A percentile compares a stretch with the other conserved stretches of the same genome.
Conservation (phyloP, 2,888 invertebrate species). For the Glaucopsyche alexis region DNA sequence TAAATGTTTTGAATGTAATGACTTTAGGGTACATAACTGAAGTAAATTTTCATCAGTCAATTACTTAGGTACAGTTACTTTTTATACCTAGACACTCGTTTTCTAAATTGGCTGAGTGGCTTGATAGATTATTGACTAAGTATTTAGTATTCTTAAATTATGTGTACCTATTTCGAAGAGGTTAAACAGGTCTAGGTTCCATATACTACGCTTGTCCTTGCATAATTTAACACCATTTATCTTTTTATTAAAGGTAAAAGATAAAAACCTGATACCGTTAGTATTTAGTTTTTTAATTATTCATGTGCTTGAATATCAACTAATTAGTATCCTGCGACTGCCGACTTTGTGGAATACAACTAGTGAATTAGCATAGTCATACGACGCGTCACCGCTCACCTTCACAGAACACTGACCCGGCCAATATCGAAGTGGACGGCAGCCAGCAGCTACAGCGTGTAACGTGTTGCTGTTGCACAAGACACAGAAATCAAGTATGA, state of each 20-base stretch:
- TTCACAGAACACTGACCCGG: slow-evolving; percentile 15
- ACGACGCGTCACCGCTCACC: slow-evolving; percentile 10
- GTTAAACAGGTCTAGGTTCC: neutral
- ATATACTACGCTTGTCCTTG: neutral
- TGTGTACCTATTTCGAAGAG: neutral
- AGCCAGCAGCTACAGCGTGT: neutral
- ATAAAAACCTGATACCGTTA: no score
- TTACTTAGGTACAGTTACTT: no score
- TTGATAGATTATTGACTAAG: no score
- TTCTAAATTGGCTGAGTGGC: no score
- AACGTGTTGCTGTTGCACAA: neutral
- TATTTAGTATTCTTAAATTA: no score
- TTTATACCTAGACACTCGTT: no score
- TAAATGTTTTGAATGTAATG: no score
- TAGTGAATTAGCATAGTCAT: slow-evolving; percentile 2
- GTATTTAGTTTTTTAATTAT: no score
- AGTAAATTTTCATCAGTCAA: no score
- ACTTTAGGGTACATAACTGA: no score
- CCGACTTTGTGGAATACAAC: neutral
- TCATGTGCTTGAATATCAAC: neutral
- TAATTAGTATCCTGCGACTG: neutral
- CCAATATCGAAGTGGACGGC: neutral
- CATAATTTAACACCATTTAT: slow-evolving; percentile 1
- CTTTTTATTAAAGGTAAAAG: neutral
- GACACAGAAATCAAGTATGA: neutral